Percentiles rank a stretch among this genome's conserved stretches.
Conservation (phyloP, 35 echinoderm and acorn worm species). For the Eucidaris tribuloides region DNA sequence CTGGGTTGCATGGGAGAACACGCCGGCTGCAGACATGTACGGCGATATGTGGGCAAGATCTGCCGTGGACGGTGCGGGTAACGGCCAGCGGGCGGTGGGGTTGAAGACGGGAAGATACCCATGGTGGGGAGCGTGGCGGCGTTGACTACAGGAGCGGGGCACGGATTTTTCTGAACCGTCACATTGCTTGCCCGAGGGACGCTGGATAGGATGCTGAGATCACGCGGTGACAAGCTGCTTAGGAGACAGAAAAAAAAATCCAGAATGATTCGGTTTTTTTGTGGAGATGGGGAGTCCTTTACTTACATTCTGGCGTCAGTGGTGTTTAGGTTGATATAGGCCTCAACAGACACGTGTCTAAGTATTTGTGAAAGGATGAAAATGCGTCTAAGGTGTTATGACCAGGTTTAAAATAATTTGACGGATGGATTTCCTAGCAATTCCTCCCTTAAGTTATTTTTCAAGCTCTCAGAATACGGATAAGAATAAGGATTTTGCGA, state of each 20-base stretch:
- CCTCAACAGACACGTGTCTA: too few species aligned
- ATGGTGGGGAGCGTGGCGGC: neutral
- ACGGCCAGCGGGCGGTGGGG: neutral
- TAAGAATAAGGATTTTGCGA: too few species aligned
- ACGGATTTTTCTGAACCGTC: neutral
- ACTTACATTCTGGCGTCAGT: too few species aligned
- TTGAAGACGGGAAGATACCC: neutral
- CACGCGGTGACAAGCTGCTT: neutral
- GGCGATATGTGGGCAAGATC: neutral
- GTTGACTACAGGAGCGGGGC: slow-evolving; percentile 12
- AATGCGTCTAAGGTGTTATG: too few species aligned
- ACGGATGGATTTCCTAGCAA: too few species aligned
- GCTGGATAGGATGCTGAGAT: slow-evolving; percentile 11
- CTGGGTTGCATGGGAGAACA: neutral
- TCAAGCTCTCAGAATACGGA: too few species aligned
- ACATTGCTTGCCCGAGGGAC: neutral
- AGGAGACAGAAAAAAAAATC: neutral
- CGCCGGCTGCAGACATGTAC: neutral
- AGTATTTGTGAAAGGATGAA: too few species aligned
- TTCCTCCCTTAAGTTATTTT: too few species aligned
- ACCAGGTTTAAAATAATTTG: too few species aligned
- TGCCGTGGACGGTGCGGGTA: neutral
- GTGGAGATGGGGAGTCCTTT: too few species aligned
- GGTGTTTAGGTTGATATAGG: too few species aligned
- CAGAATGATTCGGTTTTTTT: too few species aligned